Evolutionary conservation across 2,888 invertebrate species (phyloP), one percentile per base, ranked within the genome.

Genomic region (Calameuta pallipes): DNA sequence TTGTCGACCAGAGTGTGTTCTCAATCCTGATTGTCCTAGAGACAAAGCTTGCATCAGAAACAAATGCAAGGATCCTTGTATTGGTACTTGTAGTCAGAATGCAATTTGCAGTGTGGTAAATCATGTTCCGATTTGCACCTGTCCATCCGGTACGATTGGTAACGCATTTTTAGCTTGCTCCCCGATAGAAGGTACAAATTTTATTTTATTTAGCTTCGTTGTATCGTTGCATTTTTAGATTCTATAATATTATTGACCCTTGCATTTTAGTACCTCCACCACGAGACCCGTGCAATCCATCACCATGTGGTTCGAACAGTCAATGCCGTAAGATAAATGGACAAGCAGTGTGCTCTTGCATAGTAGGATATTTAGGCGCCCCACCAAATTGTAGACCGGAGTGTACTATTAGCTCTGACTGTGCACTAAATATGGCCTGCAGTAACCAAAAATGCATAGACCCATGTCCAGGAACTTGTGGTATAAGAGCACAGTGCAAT

Each of bases 101-200:
- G 94, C 95, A 11, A 87, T 93, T 75, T 95, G 95, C 85, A 90
- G 91, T 73, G 93, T 94, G 3, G 88, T 93, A 23, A 94, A 94
- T 82, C 94, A 95, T 80, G 93, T 94, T 69, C 93, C 94, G 11
- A 91, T 92, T 74, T 94, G 94, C 85, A 92, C 93, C 79, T 96
- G 96, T 88, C 93, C 93, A 41, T 88, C 90, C 76, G 95, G 94
- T 73, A 94, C 93, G 92, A 93, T 94, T 35, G 96, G 96, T 74
- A 95, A 95, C 89, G 94, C 96, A n/a, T 96, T 96, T 87, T 92
- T 94, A 56, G 92, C 93, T 78, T 96, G 96, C 87, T 90, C 90
- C 56, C 92, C 92, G 36, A 91, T 94, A 85, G 92, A 93, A 93
- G 93, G 95, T 95, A 93, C 83, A 35, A 13, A 34, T 31, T n/a